A percentile compares a stretch with the other conserved stretches of the same genome.
Evolutionary conservation across 2,888 invertebrate genomes (phyloP).

Genomic region (Archips xylosteana): DNA sequence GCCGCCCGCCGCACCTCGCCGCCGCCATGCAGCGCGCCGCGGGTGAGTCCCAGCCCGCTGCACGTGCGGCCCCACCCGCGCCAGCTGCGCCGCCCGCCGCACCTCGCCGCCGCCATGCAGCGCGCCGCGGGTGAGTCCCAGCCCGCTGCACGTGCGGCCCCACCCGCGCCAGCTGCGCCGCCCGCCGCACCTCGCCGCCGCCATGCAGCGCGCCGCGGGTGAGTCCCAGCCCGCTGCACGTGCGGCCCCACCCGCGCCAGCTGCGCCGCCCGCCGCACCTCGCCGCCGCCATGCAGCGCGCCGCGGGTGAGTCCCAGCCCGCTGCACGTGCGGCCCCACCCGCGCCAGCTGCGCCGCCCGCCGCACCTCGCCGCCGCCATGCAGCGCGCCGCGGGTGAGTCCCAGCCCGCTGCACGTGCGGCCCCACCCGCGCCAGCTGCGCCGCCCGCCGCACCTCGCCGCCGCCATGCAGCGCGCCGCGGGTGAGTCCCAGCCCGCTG

Average conservation of each 20-base stretch:
- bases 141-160: constrained; percentile 51
- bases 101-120: too few relatives aligned
- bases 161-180: constrained; percentile 60
- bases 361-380: constrained; percentile 41
- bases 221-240: too few relatives aligned
- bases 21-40: constrained; percentile 6
- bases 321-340: constrained; percentile 52
- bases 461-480: constrained; percentile 13
- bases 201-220: constrained; percentile 2
- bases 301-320: too few relatives aligned
- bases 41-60: not conserved
- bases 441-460: constrained; percentile 51
- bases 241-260: too few relatives aligned
- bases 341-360: constrained; percentile 60
- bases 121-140: too few relatives aligned
- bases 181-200: constrained; percentile 46
- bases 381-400: not conserved
- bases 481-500: constrained; percentile 45
- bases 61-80: too few relatives aligned
- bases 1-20: constrained; percentile 51
- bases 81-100: too few relatives aligned
- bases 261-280: too few relatives aligned
- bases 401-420: constrained; percentile 50
- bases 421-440: constrained; percentile 57
- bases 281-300: too few relatives aligned